phyloP scores from a whole-genome alignment of 2,113 vertebrate genomes.

The Fregata magnificens region DNA sequence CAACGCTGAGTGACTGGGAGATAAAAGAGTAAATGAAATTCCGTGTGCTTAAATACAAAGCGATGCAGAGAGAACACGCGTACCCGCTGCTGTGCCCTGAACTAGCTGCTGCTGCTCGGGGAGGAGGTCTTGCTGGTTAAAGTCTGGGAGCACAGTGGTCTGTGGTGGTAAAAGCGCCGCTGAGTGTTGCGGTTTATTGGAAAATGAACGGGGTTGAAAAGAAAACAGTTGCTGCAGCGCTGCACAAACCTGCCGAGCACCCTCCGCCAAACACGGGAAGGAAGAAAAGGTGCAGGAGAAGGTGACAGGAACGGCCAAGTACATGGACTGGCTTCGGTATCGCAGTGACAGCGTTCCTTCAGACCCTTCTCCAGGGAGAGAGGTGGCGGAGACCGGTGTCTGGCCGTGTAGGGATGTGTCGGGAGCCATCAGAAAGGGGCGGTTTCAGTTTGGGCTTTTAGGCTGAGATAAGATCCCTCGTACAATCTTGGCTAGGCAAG shows the following conservation, averaged over 20 bases:
- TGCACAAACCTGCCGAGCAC: fast-evolving
- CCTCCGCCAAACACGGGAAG: fast-evolving
- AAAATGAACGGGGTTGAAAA: not conserved
- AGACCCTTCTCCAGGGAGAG: not conserved
- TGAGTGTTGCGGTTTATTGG: not conserved
- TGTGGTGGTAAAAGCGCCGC: not conserved
- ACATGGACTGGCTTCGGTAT: no score
- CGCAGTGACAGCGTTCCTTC: no score
- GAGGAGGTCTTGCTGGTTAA: not conserved
- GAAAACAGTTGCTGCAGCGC: fast-evolving
- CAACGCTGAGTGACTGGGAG: not conserved
- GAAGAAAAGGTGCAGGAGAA: not conserved
- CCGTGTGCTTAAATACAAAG: not conserved
- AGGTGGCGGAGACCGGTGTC: fast-evolving
- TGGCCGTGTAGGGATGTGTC: no score
- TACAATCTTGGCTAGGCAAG: not conserved
- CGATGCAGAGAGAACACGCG: fast-evolving
- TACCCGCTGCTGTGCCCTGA: not conserved
- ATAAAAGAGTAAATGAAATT: not conserved
- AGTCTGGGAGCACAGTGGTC: not conserved
- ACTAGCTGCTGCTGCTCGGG: not conserved
- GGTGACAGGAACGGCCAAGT: not conserved
- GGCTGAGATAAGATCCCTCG: no score
- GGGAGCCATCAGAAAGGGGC: not conserved
- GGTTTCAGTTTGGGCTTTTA: not conserved